phyloP scores from a whole-genome alignment of 2,888 invertebrate species.

The Metalampra italica region DNA sequence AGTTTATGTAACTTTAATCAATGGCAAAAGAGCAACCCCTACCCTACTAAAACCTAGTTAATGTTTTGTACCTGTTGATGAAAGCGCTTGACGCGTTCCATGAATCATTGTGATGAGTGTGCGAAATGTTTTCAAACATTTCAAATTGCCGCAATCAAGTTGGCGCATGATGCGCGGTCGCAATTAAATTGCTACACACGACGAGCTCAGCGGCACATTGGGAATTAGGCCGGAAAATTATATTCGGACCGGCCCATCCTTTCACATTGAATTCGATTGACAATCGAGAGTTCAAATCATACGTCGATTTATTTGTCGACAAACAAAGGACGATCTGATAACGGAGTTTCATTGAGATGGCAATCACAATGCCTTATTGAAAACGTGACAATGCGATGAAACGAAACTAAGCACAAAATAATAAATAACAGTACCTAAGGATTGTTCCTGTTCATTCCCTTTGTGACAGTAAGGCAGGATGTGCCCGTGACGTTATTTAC shows the following conservation, averaged over 20 bases:
- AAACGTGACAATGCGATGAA: conserved; percentile 38
- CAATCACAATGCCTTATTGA: conserved; percentile 42
- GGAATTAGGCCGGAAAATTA: conserved; percentile 65
- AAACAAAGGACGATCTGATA: conserved; percentile 50
- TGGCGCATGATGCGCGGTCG: conserved; percentile 38
- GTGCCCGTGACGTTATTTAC: conserved; percentile 27
- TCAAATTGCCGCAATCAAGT: conserved; percentile 35
- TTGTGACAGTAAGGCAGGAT: conserved; percentile 38
- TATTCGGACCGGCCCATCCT: conserved; percentile 44
- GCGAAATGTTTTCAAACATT: conserved; percentile 20
- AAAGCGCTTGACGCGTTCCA: not conserved
- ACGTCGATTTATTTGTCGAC: conserved; percentile 29
- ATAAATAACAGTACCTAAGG: conserved; percentile 27
- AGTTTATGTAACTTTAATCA: too few relatives aligned
- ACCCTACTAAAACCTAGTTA: not conserved
- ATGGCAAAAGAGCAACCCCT: too few relatives aligned
- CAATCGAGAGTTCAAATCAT: conserved; percentile 31
- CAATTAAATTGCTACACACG: conserved; percentile 48
- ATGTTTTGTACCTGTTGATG: not conserved
- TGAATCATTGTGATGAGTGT: conserved; percentile 3
- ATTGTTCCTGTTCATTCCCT: conserved; percentile 23
- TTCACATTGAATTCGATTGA: conserved; percentile 49
- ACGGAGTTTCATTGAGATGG: conserved; percentile 22
- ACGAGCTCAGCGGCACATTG: conserved; percentile 36
- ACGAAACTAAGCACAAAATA: conserved; percentile 26